Evolutionary conservation across 30 jellyfish, hydroid and myxozoan species (phyloP).

Genomic region (Chrysaora quinquecirrha): DNA sequence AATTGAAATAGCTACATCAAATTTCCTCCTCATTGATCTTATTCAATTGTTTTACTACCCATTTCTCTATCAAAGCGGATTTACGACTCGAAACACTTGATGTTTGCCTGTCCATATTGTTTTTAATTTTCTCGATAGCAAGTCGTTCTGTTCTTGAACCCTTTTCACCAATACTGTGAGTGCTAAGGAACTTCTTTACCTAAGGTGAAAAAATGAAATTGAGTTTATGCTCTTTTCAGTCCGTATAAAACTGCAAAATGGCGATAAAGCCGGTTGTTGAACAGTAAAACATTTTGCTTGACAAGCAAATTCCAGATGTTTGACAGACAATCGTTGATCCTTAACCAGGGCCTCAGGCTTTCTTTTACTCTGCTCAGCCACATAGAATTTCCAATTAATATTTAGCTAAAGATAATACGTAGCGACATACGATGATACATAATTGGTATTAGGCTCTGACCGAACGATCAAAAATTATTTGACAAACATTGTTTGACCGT

Average conservation of each 20-base stretch:
- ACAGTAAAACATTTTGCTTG: too few species aligned
- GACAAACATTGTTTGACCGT: too few species aligned
- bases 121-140: conserved; percentile 81
- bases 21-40: background rate
- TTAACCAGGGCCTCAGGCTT: too few species aligned
- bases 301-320: too few species aligned
- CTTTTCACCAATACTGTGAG: conserved; percentile 85
- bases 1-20: too few species aligned
- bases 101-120: conserved; percentile 80
- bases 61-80: conserved; percentile 37
- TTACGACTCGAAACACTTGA: conserved; percentile 43
- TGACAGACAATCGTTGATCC: too few species aligned
- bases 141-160: conserved; percentile 94
- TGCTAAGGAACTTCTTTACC: conserved; percentile 80
- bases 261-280: too few species aligned
- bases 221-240: background rate
- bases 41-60: conserved; percentile 51
- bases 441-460: too few species aligned
- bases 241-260: background rate
- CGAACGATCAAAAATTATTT: too few species aligned
- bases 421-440: too few species aligned
- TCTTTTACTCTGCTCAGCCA: background rate
- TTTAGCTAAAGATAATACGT: background rate
- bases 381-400: background rate
- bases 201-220: background rate